Evolutionary conservation across 2,113 vertebrate genomes (phyloP), one percentile per base, ranked within the genome.

Genomic region (Vidua macroura): DNA sequence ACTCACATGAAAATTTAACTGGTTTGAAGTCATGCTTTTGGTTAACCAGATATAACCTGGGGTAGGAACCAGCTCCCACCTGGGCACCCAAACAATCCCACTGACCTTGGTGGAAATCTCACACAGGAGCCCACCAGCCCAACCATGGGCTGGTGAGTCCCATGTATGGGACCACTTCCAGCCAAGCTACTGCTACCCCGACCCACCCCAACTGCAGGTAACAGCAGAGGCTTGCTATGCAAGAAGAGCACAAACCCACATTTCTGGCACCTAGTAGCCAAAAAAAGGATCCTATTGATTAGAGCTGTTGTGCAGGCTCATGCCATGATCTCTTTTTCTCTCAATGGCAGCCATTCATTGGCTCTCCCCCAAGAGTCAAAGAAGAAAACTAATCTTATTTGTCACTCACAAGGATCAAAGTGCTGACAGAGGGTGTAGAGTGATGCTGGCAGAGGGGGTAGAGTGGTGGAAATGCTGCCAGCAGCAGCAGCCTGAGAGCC

Each of bases 121-220:
- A 58, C 1, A 3, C 6, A 68, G 35, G 56, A 81, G 41, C 33
- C 14, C 55, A 62, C 9, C 23, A 74, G 39, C 35, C 30, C 68
- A 75, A 43, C 3, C 10, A 17, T 21, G 8, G 24, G 13, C 28
- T 24, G 9, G 6, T 11, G 82, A 78, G 24, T 28, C 60, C 44
- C 5, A 8, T 0, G 0, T 6, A 55, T 0, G 3, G 31, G 3
- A 23, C 9, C 4, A 1, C 37, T 67, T 83, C 18, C 62, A 75
- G 44, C 10, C 0, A 2, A 77, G 31, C 20, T 62, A 81, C 46
- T 68, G 28, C 44, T 48, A 68, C 39, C 33, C 28, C 14, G 63
- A n/a, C 9, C 8, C 28, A 17, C 9, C 4, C 25, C 33, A 37
- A 8, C 22, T 56, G 30, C 18, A 79, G 14, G 17, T 27, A 3